Evolutionary conservation across 2,113 vertebrate genomes (phyloP), one percentile per base, ranked within the genome.

Genomic region (Nyctibius bracteatus): DNA sequence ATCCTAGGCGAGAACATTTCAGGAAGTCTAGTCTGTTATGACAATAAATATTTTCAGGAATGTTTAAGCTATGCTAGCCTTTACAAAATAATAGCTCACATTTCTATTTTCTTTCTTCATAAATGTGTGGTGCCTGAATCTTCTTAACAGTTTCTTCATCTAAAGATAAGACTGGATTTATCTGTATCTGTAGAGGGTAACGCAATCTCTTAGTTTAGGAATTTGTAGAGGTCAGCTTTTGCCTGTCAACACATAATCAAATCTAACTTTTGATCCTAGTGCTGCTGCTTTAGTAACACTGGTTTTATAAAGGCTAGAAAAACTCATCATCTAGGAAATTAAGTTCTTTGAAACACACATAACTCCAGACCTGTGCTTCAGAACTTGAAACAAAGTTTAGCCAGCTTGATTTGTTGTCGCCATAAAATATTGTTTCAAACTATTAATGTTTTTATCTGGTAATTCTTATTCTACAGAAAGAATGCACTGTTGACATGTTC

Each of bases 11-110:
- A 88, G 80, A 91, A 81, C 13, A 28, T 75, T 81, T 91, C 86
- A 89, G 70, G 54, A 90, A 70, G 68, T 94, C 65, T 79, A 59
- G 44, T 65, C 81, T 95, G 88, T 94, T 95, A 92, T 94, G 95
- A 86, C 82, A 95, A 71, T 94, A 94, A 96, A 96, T 94, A 94
- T 94, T 96, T 88, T 86, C 80, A 94, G 77, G 80, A 96, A 95
- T 88, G 77, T 88, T 90, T 86, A 93, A 96, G 46, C 68, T 84
- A 51, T 92, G 77, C 72, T 94, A 95, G 92, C 73, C 70, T 93
- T 94, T 88, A 33, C 74, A 90, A 83, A 86, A 81, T 65, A 93
- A 84, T 78, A 71, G 49, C 58, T 97, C 94, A 46, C 68, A 65
- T 93, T 93, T 93, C 91, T 96, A 58, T 95, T 94, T 92, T 95